Evolutionary conservation across 2,888 invertebrate genomes (phyloP).

Genomic region (Archips xylosteana): DNA sequence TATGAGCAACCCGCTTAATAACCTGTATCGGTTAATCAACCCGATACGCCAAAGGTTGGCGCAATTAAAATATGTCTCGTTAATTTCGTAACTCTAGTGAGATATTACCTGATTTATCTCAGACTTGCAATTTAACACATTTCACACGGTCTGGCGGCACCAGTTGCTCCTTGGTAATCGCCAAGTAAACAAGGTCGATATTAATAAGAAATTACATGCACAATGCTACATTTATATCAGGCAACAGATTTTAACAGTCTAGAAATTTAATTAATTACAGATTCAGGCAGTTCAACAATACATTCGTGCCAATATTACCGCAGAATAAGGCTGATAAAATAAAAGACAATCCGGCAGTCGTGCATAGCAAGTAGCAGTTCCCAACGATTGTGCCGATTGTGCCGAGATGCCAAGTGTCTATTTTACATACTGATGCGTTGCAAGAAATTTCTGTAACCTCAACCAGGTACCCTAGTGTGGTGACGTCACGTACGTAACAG

Average conservation of each 20-base stretch:
- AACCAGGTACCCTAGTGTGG: constrained; percentile 45
- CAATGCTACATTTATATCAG: neutral
- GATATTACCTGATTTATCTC: constrained; percentile 35
- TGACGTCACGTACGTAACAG: constrained; percentile 68
- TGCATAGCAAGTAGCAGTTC: constrained; percentile 43
- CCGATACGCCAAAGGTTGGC: constrained; percentile 68
- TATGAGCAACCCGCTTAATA: constrained; percentile 79
- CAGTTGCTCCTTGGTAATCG: constrained; percentile 3
- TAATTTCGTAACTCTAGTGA: constrained; percentile 47
- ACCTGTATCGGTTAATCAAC: constrained; percentile 82
- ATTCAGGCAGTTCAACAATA: neutral
- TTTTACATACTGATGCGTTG: constrained; percentile 61
- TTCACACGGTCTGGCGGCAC: constrained; percentile 11
- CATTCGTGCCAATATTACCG: constrained; percentile 9
- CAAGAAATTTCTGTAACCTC: constrained; percentile 51
- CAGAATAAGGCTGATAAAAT: constrained; percentile 30
- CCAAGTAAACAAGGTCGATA: neutral
- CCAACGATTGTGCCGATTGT: constrained; percentile 41
- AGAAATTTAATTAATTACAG: neutral
- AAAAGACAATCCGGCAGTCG: constrained; percentile 50
- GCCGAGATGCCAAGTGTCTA: constrained; percentile 49
- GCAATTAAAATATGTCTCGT: constrained; percentile 57
- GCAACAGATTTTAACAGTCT: neutral
- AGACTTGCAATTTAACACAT: constrained; percentile 14
- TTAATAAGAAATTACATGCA: neutral